Evolutionary conservation across 2,113 vertebrate species (phyloP), one percentile per base, ranked within the genome.

Genomic region (Thryonomys swinderianus): DNA sequence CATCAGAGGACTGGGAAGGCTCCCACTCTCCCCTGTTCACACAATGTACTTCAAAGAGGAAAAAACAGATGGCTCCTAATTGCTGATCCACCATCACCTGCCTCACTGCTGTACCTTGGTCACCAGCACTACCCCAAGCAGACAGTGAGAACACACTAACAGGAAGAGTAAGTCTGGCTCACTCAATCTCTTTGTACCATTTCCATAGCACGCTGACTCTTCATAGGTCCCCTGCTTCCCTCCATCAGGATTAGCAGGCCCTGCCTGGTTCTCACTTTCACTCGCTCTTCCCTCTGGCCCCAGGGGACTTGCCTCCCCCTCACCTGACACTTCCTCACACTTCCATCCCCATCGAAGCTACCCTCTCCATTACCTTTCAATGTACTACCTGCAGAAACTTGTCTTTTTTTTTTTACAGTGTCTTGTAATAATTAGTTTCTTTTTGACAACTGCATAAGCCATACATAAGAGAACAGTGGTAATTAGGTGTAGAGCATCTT

Each of bases 341-440:
- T n/a, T 3, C 9, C 34, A 79, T 0, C 20, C 3, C 5, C 1
- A 0, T 7, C 0, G 5, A 25, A 7, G 12, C n/a, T 61, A 2
- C 12, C 14, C 34, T 92, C 10, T 79, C 59, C 10, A 48, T 4
- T 25, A 9, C 3, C 17, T 90, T 89, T 40, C 18, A 42, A 3
- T 23, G 2, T 80, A 53, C 48, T 53, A 53, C 11, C 27, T 57
- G 3, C 1, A 78, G 23, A 57, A 2, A 61, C 53, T 18, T 51
- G 10, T 9, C 16, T 30, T 34, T 23, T 53, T 79, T 74, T 73
- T 42, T 18, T 74, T 48, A 30, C 1, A 89, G 2, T 27, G 55
- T 12, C 7, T 78, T 34, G 3, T 74, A 53, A 64, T 64, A 88
- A 64, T 86, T 17, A 57, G 73, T 25, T 61, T 27, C 27, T 74